Conservation (phyloP, 2,888 invertebrate genomes). For the Diarsia dahlii region DNA sequence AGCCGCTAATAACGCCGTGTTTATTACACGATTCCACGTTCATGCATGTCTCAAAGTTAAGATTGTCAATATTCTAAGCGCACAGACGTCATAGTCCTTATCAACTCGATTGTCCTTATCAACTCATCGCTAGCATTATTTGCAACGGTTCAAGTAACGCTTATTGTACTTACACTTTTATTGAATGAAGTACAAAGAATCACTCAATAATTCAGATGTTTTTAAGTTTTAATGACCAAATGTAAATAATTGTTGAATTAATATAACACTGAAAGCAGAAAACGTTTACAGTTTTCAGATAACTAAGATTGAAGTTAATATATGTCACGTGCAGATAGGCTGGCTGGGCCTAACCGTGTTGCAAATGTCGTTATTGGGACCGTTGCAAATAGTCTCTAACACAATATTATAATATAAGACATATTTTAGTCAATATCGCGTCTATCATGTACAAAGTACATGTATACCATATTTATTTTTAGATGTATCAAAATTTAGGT, state of each 20-base stretch:
- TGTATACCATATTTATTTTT: slow-evolving; percentile 19
- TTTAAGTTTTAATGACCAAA: background rate
- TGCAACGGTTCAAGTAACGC: slow-evolving; percentile 18
- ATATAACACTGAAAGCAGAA: background rate
- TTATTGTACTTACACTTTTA: background rate
- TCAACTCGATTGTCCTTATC: slow-evolving; percentile 10
- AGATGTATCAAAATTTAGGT: slow-evolving; percentile 40
- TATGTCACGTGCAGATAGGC: background rate
- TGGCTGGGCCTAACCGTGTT: background rate
- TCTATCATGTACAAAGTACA: slow-evolving; percentile 36
- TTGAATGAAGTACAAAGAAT: background rate
- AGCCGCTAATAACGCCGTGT: slow-evolving; percentile 24
- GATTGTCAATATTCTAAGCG: slow-evolving; percentile 37
- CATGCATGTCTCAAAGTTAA: slow-evolving; percentile 12
- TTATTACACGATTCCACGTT: slow-evolving; percentile 34
- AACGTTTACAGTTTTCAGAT: background rate
- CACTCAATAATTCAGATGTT: background rate
- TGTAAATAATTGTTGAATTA: background rate
- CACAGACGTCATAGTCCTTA: slow-evolving; percentile 30
- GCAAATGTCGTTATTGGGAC: background rate
- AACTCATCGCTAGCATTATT: slow-evolving; percentile 21
- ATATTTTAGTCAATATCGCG: slow-evolving; percentile 31
- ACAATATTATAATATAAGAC: slow-evolving; percentile 24
- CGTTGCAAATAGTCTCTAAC: slow-evolving; percentile 45
- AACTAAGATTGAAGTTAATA: background rate